Percentiles rank a stretch among this genome's conserved stretches.
Conservation (phyloP, 2,888 invertebrate genomes). For the Helicoverpa assulta region DNA sequence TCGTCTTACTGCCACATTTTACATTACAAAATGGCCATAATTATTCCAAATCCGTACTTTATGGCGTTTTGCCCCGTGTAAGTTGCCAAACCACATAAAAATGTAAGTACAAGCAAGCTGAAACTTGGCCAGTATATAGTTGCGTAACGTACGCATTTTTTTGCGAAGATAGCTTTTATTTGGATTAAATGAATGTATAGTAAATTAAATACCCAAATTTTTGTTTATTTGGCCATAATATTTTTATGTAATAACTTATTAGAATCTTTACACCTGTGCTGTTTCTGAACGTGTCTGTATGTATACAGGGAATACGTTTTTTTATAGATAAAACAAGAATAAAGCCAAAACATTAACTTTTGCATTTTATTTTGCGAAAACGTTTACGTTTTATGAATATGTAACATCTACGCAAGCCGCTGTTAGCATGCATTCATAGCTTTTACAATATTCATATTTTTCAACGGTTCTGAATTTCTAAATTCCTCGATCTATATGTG, state of each 20-base stretch:
- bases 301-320: too few species aligned
- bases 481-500: too few species aligned
- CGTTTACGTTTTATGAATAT: too few species aligned
- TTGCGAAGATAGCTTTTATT: neutral
- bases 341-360: too few species aligned
- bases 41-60: constrained; percentile 35
- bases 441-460: neutral
- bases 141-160: constrained; percentile 4
- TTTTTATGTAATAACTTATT: neutral
- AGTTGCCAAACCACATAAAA: constrained; percentile 51
- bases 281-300: too few species aligned
- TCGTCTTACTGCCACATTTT: constrained; percentile 12
- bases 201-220: neutral
- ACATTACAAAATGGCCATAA: constrained; percentile 32
- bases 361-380: too few species aligned
- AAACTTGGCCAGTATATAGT: constrained; percentile 33
- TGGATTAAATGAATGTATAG: neutral
- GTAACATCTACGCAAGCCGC: too few species aligned
- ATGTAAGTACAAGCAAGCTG: constrained; percentile 23
- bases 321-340: too few species aligned
- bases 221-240: too few species aligned
- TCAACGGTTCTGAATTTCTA: neutral
- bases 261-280: neutral
- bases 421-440: too few species aligned
- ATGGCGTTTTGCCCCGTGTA: constrained; percentile 27